Evolutionary conservation across 1,140 invertebrate genomes (phyloP), one percentile per base, ranked within the genome.

Genomic region (Tyrophagus putrescentiae): DNA sequence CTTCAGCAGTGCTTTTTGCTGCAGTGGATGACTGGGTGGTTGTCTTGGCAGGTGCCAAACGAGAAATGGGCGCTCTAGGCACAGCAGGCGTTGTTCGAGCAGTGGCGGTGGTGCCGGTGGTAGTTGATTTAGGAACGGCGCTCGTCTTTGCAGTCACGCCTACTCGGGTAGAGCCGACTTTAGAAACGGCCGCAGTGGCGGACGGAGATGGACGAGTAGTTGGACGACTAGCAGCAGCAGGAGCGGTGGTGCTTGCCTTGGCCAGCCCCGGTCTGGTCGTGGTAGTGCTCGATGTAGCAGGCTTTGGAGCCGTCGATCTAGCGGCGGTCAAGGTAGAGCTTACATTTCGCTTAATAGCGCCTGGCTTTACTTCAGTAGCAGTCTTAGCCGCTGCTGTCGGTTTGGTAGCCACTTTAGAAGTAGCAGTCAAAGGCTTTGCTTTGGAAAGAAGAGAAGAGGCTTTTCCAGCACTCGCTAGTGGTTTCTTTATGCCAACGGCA

Each of bases 151-250:
- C 25, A 3, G 4, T 54, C 2, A 34, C 27, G 3, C n/a, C 52
- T 31, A 34, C n/a, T 27, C 52, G 25, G 39, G 39, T 33, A 4
- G 52, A 54, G 11, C 52, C 52, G 25, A 54, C 52, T 54, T 54
- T 54, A 1, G 52, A 32, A 34, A 1, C 25, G 5, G 31, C 25
- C 1, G 52, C 25, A 3, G 52, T 7, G 6, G 21, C 18, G 9
- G 45, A 48, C 31, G 7, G 45, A 7, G 18, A 13, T 7, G 45
- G 23, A 25, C 45, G 45, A 48, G 45, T n/a, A n/a, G n/a, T n/a
- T n/a, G n/a, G 7, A 48, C 45, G 45, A 48, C 7, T 48, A 7
- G 45, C 18, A 39, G 36, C 13, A 13, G 36, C 36, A 57, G 28
- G 3, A 29, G 31, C 3, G 3, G 53, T 56, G 44, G 27, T 3